Evolutionary conservation across 2,113 vertebrate genomes (phyloP), one percentile per base, ranked within the genome.

Genomic region (Corythornis madagascariensis): DNA sequence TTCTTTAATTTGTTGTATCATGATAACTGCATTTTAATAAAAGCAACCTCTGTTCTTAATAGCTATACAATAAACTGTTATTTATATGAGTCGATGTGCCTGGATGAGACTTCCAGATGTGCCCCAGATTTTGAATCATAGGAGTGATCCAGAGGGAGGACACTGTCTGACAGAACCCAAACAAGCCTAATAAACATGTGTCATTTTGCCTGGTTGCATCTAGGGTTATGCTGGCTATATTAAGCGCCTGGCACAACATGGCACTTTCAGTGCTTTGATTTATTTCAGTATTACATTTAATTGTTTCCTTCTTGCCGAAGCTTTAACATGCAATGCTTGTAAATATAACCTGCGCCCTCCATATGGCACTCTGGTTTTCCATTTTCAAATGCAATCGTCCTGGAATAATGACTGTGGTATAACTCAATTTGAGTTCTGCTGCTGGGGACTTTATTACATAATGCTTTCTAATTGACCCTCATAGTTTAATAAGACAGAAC

Each of bases 381-480:
- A 98, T 98, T 98, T 98, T 98, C 97, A 97, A 97, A 98, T 97
- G 97, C 98, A 98, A 97, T 98, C 96, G 97, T 97, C 96, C 97
- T 97, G 97, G 98, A 97, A 97, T 98, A 98, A 98, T 98, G 98
- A 98, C 97, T 97, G 96, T 94, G 96, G 97, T 97, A 97, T 99
- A 99, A 99, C 99, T 98, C 98, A 99, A 99, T 99, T 98, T 98
- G 98, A 98, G 97, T 98, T 98, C 98, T 98, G 98, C 98, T 98
- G 98, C 98, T 98, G 98, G 98, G 97, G 98, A 98, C 98, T 97
- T 99, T 99, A 99, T 99, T 98, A 98, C 98, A 99, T 99, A 99
- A 99, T 98, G 98, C 98, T 97, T 98, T 98, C 98, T 99, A 99
- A 99, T 99, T 99, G 99, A 99, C 98, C 98, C 98, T 98, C 97